Conservation (phyloP, 2,797 vertebrate genomes). For the Clarias platycephalus region DNA sequence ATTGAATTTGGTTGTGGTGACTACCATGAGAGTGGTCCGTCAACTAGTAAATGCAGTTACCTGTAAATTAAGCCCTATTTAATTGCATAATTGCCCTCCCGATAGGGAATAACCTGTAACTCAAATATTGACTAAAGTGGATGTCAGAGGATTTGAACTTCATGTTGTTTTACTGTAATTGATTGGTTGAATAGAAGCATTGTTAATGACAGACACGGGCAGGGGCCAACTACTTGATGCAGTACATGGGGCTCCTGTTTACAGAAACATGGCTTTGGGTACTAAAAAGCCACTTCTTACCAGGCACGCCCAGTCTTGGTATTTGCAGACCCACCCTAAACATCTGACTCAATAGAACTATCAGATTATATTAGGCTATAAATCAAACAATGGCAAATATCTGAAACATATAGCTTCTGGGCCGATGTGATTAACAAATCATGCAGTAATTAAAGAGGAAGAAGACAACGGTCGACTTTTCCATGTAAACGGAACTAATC, state of each 20-base stretch:
- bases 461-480: not conserved
- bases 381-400: not conserved
- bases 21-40: not conserved
- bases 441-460: not conserved
- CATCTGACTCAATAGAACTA: constrained; percentile 33
- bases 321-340: constrained; percentile 45
- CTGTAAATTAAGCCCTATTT: not conserved
- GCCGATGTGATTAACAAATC: not conserved
- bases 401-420: constrained; percentile 33
- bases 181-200: constrained; percentile 47
- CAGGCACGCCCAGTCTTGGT: constrained; percentile 48
- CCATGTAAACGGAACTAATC: constrained; percentile 1
- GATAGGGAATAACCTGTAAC: not conserved
- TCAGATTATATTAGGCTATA: constrained; percentile 14
- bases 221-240: constrained; percentile 32
- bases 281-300: constrained; percentile 45
- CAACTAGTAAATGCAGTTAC: not conserved
- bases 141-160: constrained; percentile 1
- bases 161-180: constrained; percentile 45
- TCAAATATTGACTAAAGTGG: constrained; percentile 15
- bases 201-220: constrained; percentile 29
- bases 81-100: not conserved
- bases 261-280: constrained; percentile 37
- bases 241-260: constrained; percentile 49
- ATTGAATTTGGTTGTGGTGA: not conserved